Conservation (phyloP, 2,113 vertebrate species). For the Gallinago paraguaiae region DNA sequence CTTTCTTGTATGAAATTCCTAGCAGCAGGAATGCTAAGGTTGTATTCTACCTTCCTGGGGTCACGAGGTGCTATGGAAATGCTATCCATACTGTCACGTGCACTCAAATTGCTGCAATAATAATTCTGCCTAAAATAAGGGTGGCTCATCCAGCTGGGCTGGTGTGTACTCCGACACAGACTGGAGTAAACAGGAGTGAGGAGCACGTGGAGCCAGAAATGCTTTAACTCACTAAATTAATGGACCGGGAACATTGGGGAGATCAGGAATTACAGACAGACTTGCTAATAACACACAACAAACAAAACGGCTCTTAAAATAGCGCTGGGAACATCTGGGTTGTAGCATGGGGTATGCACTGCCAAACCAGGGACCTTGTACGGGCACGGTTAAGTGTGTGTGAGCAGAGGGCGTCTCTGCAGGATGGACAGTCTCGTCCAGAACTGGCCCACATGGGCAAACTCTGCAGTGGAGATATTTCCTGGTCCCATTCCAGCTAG, state of each 20-base stretch:
- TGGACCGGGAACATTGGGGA: not conserved
- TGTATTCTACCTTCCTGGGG: not conserved
- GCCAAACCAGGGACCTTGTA: not conserved
- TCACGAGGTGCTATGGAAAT: not conserved
- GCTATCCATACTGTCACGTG: not conserved
- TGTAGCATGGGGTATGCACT: not conserved
- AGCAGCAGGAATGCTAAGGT: not conserved
- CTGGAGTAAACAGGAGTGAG: not conserved
- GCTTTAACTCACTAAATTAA: not conserved
- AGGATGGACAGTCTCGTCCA: not conserved
- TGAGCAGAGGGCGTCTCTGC: not conserved
- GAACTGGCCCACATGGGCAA: not conserved
- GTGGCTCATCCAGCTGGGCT: not conserved
- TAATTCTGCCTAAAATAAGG: not conserved
- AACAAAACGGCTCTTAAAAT: conserved; percentile 16
- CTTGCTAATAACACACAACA: not conserved
- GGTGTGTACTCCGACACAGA: not conserved
- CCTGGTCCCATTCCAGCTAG: conserved; percentile 30
- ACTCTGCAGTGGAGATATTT: not conserved
- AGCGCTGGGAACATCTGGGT: not conserved
- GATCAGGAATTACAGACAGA: not conserved
- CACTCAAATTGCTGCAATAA: not conserved
- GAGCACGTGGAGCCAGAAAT: not conserved
- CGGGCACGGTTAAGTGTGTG: not conserved
- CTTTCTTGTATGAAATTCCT: not conserved